These are phyloP conservation scores for Amaurobius ferox DNA, from an alignment of 2,888 invertebrate genomes.

Conservation along the genomic window DNA sequence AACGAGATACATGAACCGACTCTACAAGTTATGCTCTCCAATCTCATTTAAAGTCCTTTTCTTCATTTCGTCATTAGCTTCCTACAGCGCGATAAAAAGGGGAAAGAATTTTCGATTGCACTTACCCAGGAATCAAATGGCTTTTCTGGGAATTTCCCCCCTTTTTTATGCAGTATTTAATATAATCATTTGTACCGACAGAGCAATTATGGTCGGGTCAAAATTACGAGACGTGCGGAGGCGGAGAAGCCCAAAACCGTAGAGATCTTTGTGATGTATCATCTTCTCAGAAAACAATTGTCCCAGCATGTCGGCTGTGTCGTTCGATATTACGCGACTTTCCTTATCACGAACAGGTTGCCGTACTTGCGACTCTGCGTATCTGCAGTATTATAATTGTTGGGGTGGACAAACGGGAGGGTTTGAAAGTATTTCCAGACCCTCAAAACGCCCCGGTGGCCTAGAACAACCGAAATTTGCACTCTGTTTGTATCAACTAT, in stretches of 20 bases:
- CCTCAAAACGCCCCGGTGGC: too few species aligned
- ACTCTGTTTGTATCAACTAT: too few species aligned
- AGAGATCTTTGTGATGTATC: slow-evolving; percentile 30
- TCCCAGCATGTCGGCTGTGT: slow-evolving; percentile 33
- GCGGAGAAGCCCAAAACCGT: slow-evolving; percentile 17
- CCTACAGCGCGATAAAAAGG: background rate
- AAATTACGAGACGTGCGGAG: slow-evolving; percentile 45
- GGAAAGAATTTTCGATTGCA: background rate
- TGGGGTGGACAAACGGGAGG: too few species aligned
- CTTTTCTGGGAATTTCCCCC: background rate
- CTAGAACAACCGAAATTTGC: too few species aligned
- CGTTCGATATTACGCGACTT: slow-evolving; percentile 1
- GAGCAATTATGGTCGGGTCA: slow-evolving; percentile 54
- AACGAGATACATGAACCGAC: background rate
- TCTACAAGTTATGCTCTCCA: background rate
- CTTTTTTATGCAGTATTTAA: slow-evolving; percentile 27
- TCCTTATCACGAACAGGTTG: slow-evolving; percentile 13
- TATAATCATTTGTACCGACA: slow-evolving; percentile 63
- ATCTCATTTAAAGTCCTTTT: background rate
- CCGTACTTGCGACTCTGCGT: too few species aligned
- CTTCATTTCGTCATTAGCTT: background rate
- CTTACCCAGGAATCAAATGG: background rate
- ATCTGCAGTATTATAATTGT: too few species aligned
- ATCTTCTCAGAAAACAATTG: slow-evolving; percentile 42
- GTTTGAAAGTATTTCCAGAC: too few species aligned